These are phyloP conservation scores for Nymphalis urticae DNA, from an alignment of 2,888 invertebrate species.

Conservation along the genomic window DNA sequence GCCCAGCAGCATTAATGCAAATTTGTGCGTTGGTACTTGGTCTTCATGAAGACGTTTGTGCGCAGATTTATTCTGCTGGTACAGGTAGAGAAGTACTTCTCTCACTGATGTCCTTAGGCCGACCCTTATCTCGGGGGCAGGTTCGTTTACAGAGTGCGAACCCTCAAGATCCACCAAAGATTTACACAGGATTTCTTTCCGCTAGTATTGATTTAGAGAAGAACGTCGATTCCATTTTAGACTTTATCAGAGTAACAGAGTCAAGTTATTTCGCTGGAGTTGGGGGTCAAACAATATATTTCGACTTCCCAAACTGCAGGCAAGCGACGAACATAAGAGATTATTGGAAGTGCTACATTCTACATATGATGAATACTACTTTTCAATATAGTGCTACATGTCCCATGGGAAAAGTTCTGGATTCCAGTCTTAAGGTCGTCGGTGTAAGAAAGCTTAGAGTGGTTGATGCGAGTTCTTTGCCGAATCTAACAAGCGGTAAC, in stretches of 20 bases:
- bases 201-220: slow-evolving; percentile 43
- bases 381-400: slow-evolving; percentile 50
- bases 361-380: slow-evolving; percentile 43
- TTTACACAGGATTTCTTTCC: slow-evolving; percentile 42
- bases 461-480: slow-evolving; percentile 89
- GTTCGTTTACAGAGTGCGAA: slow-evolving; percentile 77
- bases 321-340: slow-evolving; percentile 25
- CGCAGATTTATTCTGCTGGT: slow-evolving; percentile 39
- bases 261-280: slow-evolving; percentile 43
- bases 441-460: slow-evolving; percentile 67
- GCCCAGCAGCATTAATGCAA: slow-evolving; percentile 34
- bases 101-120: slow-evolving; percentile 41
- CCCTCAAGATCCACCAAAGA: slow-evolving; percentile 56
- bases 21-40: slow-evolving; percentile 42
- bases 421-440: slow-evolving; percentile 43
- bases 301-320: slow-evolving; percentile 40
- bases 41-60: slow-evolving; percentile 44
- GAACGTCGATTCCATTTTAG: slow-evolving; percentile 41
- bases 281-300: slow-evolving; percentile 42
- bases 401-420: slow-evolving; percentile 50
- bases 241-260: slow-evolving; percentile 45
- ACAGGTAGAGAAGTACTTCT: slow-evolving; percentile 39
- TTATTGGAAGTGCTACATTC: slow-evolving; percentile 47
- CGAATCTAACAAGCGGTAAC: slow-evolving; percentile 86
- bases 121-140: slow-evolving; percentile 75